phyloP scores from a whole-genome alignment of 2,888 invertebrate genomes.

The Thereva nobilitata region DNA sequence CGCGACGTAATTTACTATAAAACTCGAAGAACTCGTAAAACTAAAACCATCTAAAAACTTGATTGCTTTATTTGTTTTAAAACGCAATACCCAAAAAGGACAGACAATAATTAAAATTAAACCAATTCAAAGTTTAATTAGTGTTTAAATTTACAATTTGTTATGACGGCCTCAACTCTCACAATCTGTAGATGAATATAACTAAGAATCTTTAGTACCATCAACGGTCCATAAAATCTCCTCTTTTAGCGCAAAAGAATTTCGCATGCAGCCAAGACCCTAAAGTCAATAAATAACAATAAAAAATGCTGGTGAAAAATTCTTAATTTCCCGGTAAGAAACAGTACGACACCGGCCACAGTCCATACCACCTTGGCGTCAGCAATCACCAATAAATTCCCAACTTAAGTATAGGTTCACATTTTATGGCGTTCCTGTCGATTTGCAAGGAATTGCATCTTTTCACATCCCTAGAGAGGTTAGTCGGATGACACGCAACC shows the following conservation, averaged over 20 bases:
- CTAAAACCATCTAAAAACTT: no score
- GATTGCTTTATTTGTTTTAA: no score
- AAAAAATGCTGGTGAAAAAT: conserved; percentile 21
- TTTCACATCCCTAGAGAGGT: background rate
- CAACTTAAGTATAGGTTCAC: conserved; percentile 26
- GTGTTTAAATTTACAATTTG: conserved; percentile 24
- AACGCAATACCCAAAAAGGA: background rate
- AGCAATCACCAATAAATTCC: conserved; percentile 26
- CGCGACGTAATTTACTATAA: no score
- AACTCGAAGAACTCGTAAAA: no score
- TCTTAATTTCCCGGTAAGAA: conserved; percentile 5
- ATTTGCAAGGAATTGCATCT: conserved; percentile 14
- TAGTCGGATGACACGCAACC: no score
- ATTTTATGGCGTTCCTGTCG: conserved; percentile 23
- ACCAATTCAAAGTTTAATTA: conserved; percentile 4
- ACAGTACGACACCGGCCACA: background rate
- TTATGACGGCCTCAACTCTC: conserved; percentile 25
- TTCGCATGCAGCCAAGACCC: background rate
- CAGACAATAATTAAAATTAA: conserved; percentile 19
- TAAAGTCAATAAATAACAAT: conserved; percentile 24
- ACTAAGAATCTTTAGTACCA: background rate
- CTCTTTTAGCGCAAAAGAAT: background rate
- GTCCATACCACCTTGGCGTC: conserved; percentile 10
- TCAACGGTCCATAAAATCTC: conserved; percentile 1
- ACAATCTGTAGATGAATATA: conserved; percentile 5